Evolutionary conservation across 1,140 invertebrate genomes (phyloP), one percentile per base, ranked within the genome.

Genomic region (Drosophila littoralis): DNA sequence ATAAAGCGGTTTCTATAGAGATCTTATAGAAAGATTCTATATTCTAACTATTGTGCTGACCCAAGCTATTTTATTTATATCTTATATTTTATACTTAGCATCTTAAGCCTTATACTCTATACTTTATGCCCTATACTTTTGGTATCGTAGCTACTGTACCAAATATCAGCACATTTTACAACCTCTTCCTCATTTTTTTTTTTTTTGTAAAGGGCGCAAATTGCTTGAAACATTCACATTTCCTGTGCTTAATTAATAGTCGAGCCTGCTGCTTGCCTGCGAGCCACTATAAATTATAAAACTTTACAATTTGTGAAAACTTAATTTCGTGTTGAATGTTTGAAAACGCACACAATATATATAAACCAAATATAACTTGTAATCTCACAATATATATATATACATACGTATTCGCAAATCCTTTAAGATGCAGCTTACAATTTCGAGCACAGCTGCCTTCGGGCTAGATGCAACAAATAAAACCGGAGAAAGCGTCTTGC

Each of bases 161-260:
- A 28, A 28, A 28, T 28, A 28, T 3, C 22, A 28, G 7, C 22
- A 43, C n/a, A 42, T 42, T 13, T 38, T 3, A 9, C 22, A 17
- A 17, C 17, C 17, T 17, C 35, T 36, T 12, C n/a, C 38, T 4
- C 13, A 3, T 9, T n/a, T 36, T 0, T 32, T 17, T n/a, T n/a
- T n/a, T n/a, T n/a, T 2, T n/a, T 51, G 17, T 13, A 13, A 38
- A 38, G 76, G 59, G 51, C 63, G 64, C 61, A 81, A 82, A 79
- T 76, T 84, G 72, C 50, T 43, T 71, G 72, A 57, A 84, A 79
- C 78, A 83, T 83, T 83, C 80, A 57, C 77, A 80, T 80, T 83
- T 83, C 77, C 81, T 82, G 76, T 61, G 63, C 50, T 73, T 84
- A 83, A 80, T 83, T 80, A 79, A 79, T 82, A 71, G 66, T 68